phyloP scores from a whole-genome alignment of 2,888 invertebrate genomes.

The Ectropis crepuscularia region DNA sequence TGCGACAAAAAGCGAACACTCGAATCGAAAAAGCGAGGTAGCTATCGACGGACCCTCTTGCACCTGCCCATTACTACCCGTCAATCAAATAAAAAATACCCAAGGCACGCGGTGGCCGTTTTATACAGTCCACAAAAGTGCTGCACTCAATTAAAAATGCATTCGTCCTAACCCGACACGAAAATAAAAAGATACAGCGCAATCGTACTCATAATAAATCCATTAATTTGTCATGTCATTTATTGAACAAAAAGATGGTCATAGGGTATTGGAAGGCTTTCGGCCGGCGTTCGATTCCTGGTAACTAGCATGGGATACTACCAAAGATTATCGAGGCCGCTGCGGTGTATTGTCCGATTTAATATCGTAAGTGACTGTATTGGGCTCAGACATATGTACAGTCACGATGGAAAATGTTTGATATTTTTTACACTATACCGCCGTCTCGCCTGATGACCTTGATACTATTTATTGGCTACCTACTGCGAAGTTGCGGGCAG shows the following conservation, averaged over 20 bases:
- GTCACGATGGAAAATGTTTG: constrained; percentile 47
- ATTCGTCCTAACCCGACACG: constrained; percentile 80
- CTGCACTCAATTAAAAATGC: constrained; percentile 85
- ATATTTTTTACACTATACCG: too few relatives aligned
- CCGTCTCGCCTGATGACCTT: too few relatives aligned
- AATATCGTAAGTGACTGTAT: constrained; percentile 74
- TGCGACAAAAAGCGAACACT: constrained; percentile 69
- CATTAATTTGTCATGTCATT: constrained; percentile 85
- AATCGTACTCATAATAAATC: constrained; percentile 82
- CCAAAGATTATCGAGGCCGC: constrained; percentile 72
- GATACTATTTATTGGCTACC: too few relatives aligned
- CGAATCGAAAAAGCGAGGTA: constrained; percentile 78
- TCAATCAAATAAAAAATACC: constrained; percentile 83
- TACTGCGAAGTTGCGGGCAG: too few relatives aligned
- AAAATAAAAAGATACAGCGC: constrained; percentile 73
- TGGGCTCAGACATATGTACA: constrained; percentile 55
- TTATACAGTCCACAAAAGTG: constrained; percentile 83
- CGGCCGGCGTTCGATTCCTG: constrained; percentile 60
- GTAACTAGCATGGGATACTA: constrained; percentile 74
- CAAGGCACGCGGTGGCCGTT: constrained; percentile 80
- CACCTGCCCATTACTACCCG: constrained; percentile 84
- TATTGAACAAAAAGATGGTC: constrained; percentile 58
- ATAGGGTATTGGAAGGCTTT: constrained; percentile 45
- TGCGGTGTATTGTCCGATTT: constrained; percentile 70
- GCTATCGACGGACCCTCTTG: constrained; percentile 73